A percentile compares a stretch with the other conserved stretches of the same genome.
Evolutionary conservation across 2,888 invertebrate species (phyloP).

Genomic region (Papilio gigon): DNA sequence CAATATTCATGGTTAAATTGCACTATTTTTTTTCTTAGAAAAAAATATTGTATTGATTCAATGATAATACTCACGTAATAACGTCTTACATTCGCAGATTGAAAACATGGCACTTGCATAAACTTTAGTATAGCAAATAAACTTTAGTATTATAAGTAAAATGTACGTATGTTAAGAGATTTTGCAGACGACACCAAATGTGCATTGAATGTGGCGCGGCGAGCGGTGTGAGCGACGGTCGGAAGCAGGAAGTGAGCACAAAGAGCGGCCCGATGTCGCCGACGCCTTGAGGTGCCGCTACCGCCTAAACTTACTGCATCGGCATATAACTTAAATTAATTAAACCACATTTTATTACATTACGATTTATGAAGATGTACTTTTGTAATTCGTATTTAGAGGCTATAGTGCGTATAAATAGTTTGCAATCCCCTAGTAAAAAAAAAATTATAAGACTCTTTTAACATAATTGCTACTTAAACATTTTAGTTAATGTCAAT

Average conservation of each 20-base stretch:
- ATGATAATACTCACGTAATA: not conserved
- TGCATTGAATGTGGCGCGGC: conserved; percentile 62
- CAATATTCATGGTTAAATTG: no score
- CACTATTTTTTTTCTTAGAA: no score
- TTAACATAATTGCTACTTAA: not conserved
- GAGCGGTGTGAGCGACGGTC: conserved; percentile 54
- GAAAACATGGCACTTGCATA: not conserved
- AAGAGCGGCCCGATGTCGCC: conserved; percentile 62
- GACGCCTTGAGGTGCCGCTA: conserved; percentile 40
- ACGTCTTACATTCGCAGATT: not conserved
- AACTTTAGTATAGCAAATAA: not conserved
- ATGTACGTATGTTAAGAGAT: conserved; percentile 14
- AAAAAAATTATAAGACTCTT: no score
- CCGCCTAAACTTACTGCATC: conserved; percentile 14
- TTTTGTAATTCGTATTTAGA: no score
- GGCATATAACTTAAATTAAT: conserved; percentile 16
- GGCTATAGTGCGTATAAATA: no score
- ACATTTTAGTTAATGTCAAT: not conserved
- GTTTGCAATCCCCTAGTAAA: no score
- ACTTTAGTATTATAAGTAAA: not conserved
- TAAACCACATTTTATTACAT: conserved; percentile 2
- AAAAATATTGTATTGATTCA: no score
- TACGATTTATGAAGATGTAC: not conserved
- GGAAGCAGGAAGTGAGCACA: conserved; percentile 63
- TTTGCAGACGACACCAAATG: conserved; percentile 58